Base-by-base conservation (phyloP, 2,797 vertebrate genomes). In the Loris lydekkerianus region DNA sequence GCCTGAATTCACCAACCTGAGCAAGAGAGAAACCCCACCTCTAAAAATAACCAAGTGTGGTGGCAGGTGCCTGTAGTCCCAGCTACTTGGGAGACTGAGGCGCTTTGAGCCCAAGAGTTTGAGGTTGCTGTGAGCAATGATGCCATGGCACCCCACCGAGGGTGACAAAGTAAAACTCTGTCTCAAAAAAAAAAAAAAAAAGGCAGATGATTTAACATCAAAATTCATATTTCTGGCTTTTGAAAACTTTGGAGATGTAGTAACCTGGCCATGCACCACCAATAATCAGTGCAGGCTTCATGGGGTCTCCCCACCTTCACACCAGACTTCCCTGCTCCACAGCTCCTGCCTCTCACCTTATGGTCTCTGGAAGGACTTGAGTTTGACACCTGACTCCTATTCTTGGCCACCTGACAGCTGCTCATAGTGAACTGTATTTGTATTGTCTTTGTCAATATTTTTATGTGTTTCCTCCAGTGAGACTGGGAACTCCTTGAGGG, bases 191-290 rank as follows among this genome's bases (percentile, higher is more conserved):
- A 17, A 67, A 67, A 67, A 67, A 17, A 17, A n/a, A n/a, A 67
- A 60, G 37, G 89, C 60, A 78, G 85, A 83, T 82, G 72, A 97
- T 85, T 89, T 80, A 83, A 72, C 61, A 5, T 27, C 60, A 37
- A 78, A 89, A 86, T 60, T 65, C 14, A 80, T 73, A 56, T 23
- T 31, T 61, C 61, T 29, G 49, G 43, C 37, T 53, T 67, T 65
- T 73, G 88, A 61, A 86, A 77, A 91, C 34, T 1, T 21, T 25
- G 13, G 34, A 49, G 80, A 72, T 73, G 20, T 72, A 58, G 61
- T 43, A 53, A 53, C 65, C 17, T 75, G 34, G 37, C 65, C 65
- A 49, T 85, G 49, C 9, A 21, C 10, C 10, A 7, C 34, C 60
- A 15, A 31, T 46, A 49, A 53, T 5, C 29, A 25, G 25, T 65